Conservation (phyloP, 2,888 invertebrate species). For the Spodoptera littoralis region DNA sequence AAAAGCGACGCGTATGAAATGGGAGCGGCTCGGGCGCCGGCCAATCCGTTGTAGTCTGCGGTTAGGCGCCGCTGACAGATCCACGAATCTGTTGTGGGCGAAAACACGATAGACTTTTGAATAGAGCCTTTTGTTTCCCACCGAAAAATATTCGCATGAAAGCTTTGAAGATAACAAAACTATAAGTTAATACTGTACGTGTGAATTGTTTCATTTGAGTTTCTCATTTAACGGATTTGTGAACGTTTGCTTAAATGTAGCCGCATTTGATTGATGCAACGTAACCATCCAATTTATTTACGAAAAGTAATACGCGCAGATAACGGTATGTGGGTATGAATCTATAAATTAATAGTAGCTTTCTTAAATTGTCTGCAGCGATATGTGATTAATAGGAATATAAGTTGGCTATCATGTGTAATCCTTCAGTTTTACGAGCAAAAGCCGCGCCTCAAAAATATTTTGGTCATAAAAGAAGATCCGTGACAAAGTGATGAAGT, state of each 20-base stretch:
- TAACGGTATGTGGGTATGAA: neutral
- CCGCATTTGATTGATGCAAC: neutral
- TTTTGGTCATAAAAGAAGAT: slow-evolving; percentile 40
- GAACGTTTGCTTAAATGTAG: neutral
- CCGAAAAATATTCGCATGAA: slow-evolving; percentile 67
- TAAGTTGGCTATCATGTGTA: slow-evolving; percentile 34
- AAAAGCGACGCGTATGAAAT: slow-evolving; percentile 64
- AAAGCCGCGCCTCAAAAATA: slow-evolving; percentile 39
- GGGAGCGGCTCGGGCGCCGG: slow-evolving; percentile 59
- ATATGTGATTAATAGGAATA: slow-evolving; percentile 41
- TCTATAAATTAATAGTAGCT: slow-evolving; percentile 15
- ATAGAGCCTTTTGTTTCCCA: slow-evolving; percentile 75
- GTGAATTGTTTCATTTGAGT: slow-evolving; percentile 41
- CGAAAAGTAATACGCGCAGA: neutral
- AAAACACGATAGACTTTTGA: slow-evolving; percentile 78
- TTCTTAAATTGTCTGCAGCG: slow-evolving; percentile 6
- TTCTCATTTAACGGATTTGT: neutral
- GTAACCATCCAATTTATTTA: too few relatives aligned
- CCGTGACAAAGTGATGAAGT: slow-evolving; percentile 60
- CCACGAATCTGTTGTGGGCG: slow-evolving; percentile 77
- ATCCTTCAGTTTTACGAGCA: slow-evolving; percentile 42
- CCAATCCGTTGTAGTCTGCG: slow-evolving; percentile 77
- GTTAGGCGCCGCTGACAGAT: slow-evolving; percentile 78
- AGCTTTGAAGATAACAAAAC: slow-evolving; percentile 65
- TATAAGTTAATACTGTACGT: slow-evolving; percentile 56